Evolutionary conservation across 2,888 invertebrate species (phyloP), one percentile per base, ranked within the genome.

Genomic region (Drosophila pseudotakahashii): DNA sequence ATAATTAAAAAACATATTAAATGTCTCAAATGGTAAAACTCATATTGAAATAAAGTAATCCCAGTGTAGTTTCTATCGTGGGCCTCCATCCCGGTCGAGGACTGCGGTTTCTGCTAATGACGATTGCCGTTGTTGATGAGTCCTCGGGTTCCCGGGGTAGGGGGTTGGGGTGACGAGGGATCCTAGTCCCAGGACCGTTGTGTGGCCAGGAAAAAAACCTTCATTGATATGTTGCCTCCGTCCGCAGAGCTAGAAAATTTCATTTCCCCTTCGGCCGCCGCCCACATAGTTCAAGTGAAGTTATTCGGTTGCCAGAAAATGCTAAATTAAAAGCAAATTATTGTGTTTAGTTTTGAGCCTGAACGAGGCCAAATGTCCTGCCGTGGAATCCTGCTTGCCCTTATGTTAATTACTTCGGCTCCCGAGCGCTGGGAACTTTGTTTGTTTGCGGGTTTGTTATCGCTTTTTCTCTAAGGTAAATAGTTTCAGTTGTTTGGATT

Each of bases 301-400:
- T 88, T 85, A 77, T 83, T 88, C 70, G 60, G 47, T 63, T 84
- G 66, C 59, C 50, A 37, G 70, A 76, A 77, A 88, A 75, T 85
- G 72, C 64, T 72, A 75, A 85, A 81, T 85, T 83, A 88, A 83
- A 81, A 73, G 76, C 73, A 81, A 88, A 83, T 79, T 87, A 81
- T 81, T 84, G 74, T 78, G 75, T 75, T 74, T 82, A 64, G 63
- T 55, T 71, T 47, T 32, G 45, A 47, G 37, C 34, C 54, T 30
- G 48, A 54, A 54, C 10, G 41, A 41, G 66, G 54, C 68, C 67
- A 66, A 66, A 66, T 48, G 73, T 57, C 71, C 70, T 62, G 39
- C 62, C 73, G 52, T 57, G 51, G 73, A 23, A 42, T 66, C 45
- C 37, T 36, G 57, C 48, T 61, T 67, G 42, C 67, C 58, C 75